Conservation (phyloP, 1,140 invertebrate genomes). For the Dolichoris vasculosae region DNA sequence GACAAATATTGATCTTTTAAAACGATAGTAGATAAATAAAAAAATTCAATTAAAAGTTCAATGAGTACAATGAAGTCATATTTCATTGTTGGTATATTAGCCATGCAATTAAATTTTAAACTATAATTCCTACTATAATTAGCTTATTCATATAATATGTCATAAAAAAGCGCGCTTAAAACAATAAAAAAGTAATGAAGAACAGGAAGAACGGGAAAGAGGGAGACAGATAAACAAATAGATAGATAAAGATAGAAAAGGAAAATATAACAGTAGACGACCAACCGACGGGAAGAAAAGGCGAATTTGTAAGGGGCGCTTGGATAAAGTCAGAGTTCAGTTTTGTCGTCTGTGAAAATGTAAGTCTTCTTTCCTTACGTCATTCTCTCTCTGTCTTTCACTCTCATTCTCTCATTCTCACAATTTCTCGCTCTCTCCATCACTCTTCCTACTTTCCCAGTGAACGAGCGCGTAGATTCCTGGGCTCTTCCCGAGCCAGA, state of each 20-base stretch:
- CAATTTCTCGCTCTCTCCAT: conserved; percentile 18
- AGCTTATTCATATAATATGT: no score
- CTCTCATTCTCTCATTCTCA: background rate
- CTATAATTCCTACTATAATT: no score
- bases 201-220: background rate
- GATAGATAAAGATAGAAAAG: background rate
- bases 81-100: no score
- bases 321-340: conserved; percentile 46
- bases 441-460: background rate
- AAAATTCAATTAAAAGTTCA: background rate
- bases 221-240: background rate
- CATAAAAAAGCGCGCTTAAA: no score
- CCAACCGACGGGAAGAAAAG: conserved; percentile 17
- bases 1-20: no score
- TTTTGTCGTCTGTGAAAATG: conserved; percentile 46
- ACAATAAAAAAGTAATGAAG: no score
- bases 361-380: conserved; percentile 32
- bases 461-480: no score
- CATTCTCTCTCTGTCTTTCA: background rate
- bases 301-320: conserved; percentile 45
- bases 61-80: no score
- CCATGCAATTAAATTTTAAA: no score
- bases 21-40: no score
- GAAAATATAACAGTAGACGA: background rate
- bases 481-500: conserved; percentile 15